Conservation (phyloP, 2,797 vertebrate genomes). For the Morus bassanus region DNA sequence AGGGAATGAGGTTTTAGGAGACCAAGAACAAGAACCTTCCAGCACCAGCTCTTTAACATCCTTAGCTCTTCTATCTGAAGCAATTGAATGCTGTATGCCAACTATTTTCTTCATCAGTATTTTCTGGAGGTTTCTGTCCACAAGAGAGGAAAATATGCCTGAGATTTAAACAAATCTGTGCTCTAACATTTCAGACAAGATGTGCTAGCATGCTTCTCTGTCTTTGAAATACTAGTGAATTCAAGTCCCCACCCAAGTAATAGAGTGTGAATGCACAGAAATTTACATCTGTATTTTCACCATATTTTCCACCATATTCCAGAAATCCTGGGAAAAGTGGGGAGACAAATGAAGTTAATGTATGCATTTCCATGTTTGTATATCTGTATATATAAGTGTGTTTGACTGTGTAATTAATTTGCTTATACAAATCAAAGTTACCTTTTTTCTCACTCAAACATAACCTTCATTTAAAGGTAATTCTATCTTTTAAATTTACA, state of each 20-base stretch:
- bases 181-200: not conserved
- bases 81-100: not conserved
- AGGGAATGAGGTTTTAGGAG: not conserved
- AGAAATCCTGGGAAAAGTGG: not conserved
- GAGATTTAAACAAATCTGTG: not conserved
- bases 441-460: not conserved
- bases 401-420: not conserved
- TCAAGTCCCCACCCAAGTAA: not conserved
- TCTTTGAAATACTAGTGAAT: not conserved
- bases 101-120: not conserved
- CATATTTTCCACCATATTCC: not conserved
- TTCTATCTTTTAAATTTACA: not conserved
- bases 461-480: not conserved
- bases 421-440: not conserved
- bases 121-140: not conserved
- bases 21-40: not conserved
- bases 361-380: not conserved
- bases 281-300: not conserved
- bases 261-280: not conserved
- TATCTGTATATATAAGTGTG: not conserved
- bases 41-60: not conserved
- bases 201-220: not conserved
- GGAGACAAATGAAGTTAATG: not conserved
- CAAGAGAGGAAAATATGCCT: not conserved
- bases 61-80: not conserved